Conservation (phyloP, 2,888 invertebrate species). For the Tinea pellionella region DNA sequence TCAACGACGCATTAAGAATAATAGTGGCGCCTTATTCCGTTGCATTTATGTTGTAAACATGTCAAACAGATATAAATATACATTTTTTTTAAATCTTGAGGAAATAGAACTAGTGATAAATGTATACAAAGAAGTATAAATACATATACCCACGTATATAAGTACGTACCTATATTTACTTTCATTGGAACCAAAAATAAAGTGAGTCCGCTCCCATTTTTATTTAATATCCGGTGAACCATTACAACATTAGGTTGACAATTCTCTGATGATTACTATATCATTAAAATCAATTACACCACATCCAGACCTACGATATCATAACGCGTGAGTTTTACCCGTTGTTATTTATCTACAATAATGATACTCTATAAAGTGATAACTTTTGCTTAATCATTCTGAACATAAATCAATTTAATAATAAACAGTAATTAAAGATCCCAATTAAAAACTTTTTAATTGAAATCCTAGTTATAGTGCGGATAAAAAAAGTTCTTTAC, state of each 20-base stretch:
- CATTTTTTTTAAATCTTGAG: no score
- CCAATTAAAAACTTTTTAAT: constrained; percentile 2
- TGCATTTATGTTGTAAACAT: background rate
- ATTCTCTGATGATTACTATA: background rate
- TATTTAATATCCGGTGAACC: constrained; percentile 1
- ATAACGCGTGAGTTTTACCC: background rate
- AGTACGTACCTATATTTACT: no score
- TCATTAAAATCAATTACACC: background rate
- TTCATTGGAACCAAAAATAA: background rate
- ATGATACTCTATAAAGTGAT: background rate
- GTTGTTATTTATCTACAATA: background rate
- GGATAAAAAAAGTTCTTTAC: background rate
- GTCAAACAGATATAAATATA: background rate
- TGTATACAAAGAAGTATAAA: background rate
- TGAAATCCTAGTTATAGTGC: background rate
- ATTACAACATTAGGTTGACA: background rate
- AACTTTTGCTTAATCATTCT: background rate
- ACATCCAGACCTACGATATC: background rate
- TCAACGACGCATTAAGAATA: background rate
- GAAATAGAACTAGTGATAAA: no score
- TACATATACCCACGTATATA: no score
- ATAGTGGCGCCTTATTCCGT: background rate
- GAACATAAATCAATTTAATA: background rate
- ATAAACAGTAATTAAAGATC: background rate
- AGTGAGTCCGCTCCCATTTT: constrained; percentile 4